Evolutionary conservation across 2,888 invertebrate species (phyloP).

Genomic region (Tenodera sinensis): DNA sequence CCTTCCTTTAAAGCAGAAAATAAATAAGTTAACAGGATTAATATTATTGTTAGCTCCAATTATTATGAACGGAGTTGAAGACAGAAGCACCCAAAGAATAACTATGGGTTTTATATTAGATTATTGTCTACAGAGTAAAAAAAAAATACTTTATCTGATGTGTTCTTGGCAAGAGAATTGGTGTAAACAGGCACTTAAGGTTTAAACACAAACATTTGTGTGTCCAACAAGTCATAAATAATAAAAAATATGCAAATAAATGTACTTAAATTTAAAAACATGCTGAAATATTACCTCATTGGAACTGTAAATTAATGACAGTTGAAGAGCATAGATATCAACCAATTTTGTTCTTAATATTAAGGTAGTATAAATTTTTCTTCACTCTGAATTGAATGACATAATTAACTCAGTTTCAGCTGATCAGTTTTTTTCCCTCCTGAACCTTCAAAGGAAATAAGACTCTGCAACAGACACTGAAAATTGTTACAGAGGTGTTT

Average conservation of each 20-base stretch:
- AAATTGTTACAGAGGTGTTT: background rate
- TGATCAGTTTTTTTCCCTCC: too few relatives aligned
- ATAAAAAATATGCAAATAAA: background rate
- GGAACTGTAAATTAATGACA: too few relatives aligned
- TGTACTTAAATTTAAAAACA: background rate
- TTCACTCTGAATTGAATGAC: too few relatives aligned
- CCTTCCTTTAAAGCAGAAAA: background rate
- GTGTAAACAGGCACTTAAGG: background rate
- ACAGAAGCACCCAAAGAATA: background rate
- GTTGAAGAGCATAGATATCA: too few relatives aligned
- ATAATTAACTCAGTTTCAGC: too few relatives aligned
- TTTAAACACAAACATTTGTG: background rate
- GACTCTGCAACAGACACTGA: too few relatives aligned
- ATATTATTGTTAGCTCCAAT: background rate
- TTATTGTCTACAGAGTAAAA: background rate
- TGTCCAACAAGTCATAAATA: background rate
- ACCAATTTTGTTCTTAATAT: too few relatives aligned
- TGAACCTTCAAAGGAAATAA: too few relatives aligned
- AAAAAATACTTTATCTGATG: too few relatives aligned
- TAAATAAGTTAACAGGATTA: background rate
- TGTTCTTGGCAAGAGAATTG: too few relatives aligned
- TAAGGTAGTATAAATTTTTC: too few relatives aligned
- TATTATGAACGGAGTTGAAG: background rate
- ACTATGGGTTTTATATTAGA: background rate
- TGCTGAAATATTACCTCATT: too few relatives aligned